Percentiles rank a stretch among this genome's conserved stretches.
Conservation (phyloP, 2,113 vertebrate genomes). For the Cairina moschata region DNA sequence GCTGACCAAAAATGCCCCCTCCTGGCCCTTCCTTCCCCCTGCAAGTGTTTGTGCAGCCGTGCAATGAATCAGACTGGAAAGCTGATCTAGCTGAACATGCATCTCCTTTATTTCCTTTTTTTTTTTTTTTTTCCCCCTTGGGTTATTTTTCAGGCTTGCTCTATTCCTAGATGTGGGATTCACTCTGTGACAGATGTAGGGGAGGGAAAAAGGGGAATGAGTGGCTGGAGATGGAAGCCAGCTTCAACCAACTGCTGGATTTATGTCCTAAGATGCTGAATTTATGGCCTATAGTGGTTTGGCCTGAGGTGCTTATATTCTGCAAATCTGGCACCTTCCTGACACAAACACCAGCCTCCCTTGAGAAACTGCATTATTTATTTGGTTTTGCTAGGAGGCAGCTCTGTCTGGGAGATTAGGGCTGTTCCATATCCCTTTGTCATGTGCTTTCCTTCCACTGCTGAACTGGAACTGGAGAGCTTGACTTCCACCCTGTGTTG, state of each 20-base stretch:
- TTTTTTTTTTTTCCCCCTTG: accelerated
- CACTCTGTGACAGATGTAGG: neutral
- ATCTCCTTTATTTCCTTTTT: neutral
- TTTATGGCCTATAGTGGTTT: neutral
- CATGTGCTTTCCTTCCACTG: neutral
- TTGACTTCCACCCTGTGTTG: neutral
- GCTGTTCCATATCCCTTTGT: neutral
- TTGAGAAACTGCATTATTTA: constrained; percentile 20
- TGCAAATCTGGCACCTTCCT: constrained; percentile 3
- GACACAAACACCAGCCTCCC: neutral
- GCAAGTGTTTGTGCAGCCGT: neutral
- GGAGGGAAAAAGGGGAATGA: neutral
- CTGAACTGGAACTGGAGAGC: neutral
- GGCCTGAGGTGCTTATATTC: neutral
- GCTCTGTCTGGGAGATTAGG: neutral
- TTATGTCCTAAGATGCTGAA: neutral
- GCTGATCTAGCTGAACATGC: neutral
- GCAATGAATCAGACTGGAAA: neutral
- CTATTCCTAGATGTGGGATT: neutral
- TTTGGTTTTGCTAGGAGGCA: neutral
- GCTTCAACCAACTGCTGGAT: neutral
- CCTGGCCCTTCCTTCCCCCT: constrained; percentile 55
- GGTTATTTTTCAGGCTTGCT: neutral
- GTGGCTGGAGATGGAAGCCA: neutral
- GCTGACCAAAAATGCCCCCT: constrained; percentile 65